Conservation (phyloP, 2,113 vertebrate genomes). For the Trematocara macrostoma region DNA sequence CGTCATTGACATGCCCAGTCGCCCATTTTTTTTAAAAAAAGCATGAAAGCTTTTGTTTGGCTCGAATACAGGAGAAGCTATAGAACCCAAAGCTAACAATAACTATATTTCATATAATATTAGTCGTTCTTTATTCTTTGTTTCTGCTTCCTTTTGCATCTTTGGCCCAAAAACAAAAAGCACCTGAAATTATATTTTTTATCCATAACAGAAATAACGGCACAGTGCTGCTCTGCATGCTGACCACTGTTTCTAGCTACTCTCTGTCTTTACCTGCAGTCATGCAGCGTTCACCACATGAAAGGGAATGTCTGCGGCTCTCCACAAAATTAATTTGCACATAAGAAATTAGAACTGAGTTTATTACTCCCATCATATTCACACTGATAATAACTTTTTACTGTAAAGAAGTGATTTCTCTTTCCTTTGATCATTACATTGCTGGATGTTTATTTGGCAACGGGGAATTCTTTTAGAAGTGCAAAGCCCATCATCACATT, state of each 20-base stretch:
- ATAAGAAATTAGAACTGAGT: background rate
- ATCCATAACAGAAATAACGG: too few relatives aligned
- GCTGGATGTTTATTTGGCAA: conserved; percentile 39
- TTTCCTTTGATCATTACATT: conserved; percentile 46
- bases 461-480: conserved; percentile 33
- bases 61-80: accelerated
- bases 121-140: background rate
- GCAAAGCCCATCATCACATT: conserved; percentile 10
- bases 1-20: background rate
- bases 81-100: background rate
- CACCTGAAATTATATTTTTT: background rate
- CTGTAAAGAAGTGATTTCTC: conserved; percentile 12
- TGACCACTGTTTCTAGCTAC: too few relatives aligned
- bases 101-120: background rate
- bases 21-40: background rate
- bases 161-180: background rate
- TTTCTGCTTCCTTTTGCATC: background rate
- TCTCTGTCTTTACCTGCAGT: background rate
- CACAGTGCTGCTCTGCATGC: background rate
- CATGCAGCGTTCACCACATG: background rate
- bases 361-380: background rate
- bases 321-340: background rate
- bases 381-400: conserved; percentile 10
- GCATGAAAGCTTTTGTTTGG: background rate
- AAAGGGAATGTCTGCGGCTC: background rate